phyloP scores from a whole-genome alignment of 2,113 vertebrate genomes.

The Cyprichromis sp. region DNA sequence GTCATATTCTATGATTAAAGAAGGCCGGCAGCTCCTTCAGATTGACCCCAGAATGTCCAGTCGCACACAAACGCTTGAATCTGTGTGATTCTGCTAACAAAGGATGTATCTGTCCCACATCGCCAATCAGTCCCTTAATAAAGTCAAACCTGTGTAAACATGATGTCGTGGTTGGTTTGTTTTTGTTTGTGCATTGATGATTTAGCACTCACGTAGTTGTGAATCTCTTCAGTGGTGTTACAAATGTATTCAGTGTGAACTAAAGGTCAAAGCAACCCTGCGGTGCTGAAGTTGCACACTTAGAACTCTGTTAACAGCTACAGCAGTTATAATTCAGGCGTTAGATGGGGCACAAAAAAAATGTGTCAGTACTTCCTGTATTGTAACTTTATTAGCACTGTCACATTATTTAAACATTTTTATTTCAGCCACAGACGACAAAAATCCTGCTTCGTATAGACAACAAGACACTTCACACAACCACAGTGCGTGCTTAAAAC shows the following conservation, averaged over 20 bases:
- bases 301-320: neutral
- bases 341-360: neutral
- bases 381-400: neutral
- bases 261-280: neutral
- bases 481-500: neutral
- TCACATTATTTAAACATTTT: conserved; percentile 2
- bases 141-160: conserved; percentile 29
- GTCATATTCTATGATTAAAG: neutral
- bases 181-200: neutral
- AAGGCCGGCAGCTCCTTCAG: neutral
- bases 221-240: neutral
- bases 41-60: neutral
- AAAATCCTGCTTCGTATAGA: neutral
- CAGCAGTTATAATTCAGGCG: neutral
- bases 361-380: neutral
- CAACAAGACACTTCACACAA: neutral
- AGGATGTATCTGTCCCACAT: conserved; percentile 9
- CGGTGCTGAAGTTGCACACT: neutral
- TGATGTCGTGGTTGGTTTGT: neutral
- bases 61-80: neutral
- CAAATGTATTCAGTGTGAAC: neutral
- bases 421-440: neutral
- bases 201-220: neutral
- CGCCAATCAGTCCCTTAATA: conserved; percentile 44
- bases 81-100: neutral